Evolutionary conservation across 2,113 vertebrate species (phyloP), one percentile per base, ranked within the genome.

Genomic region (Dolichallabes microphthalmus): DNA sequence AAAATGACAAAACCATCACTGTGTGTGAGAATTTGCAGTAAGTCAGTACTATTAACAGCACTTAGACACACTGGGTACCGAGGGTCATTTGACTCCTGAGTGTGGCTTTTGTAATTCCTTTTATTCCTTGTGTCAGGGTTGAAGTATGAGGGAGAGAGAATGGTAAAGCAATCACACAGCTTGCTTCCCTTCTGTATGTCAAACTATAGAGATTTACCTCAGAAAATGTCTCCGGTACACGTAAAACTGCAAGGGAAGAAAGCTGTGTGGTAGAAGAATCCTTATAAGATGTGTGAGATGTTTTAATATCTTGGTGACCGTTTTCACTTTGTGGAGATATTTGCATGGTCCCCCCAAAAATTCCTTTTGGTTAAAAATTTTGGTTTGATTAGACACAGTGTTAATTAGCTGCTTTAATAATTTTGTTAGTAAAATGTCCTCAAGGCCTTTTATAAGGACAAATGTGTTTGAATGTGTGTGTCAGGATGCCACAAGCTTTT

Each of bases 181-280:
- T 82, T 57, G 66, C 55, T 50, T 85, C 35, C 79, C 35, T 87
- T 82, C 57, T 63, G 82, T 66, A 82, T 11, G 83, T 87, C 64
- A 83, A 57, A 66, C 77, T 61, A 66, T 78, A 68, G n/a, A 82
- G 66, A 74, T 87, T 83, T 80, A 87, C 88, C 80, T 85, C 77
- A 71, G 64, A 77, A 76, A 71, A 71, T 78, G 71, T 60, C 85
- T 61, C 30, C 30, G 25, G 61, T 30, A 82, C 19, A 78, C 64
- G 83, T 73, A 71, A 86, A 86, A 73, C 50, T n/a, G 15, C 19
- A 20, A 77, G n/a, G 39, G 27, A 35, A 58, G 11, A 45, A 66
- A 57, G 22, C 22, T 78, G 57, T 27, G 66, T 58, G 30, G 77
- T 66, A 84, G 73, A 77, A 71, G 14, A 71, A 55, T n/a, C 25